These are phyloP conservation scores for Cepaea hortensis DNA, from an alignment of 2,888 invertebrate genomes.

Conservation along the genomic window DNA sequence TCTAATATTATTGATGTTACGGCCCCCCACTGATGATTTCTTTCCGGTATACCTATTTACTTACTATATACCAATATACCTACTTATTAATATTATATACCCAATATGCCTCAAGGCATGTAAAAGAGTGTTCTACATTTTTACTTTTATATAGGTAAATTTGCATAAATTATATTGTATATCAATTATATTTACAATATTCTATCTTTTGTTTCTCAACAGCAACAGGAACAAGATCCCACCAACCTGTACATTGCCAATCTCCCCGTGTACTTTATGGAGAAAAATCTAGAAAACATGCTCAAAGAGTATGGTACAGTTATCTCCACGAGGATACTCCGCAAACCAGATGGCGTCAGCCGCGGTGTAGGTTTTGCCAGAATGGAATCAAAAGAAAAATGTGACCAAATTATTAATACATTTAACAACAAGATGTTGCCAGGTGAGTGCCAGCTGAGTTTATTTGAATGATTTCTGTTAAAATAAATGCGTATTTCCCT, in stretches of 20 bases:
- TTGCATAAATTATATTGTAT: too few relatives aligned
- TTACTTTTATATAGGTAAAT: too few relatives aligned
- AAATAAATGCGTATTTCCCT: too few relatives aligned
- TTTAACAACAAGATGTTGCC: constrained; percentile 92
- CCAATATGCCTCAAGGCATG: too few relatives aligned
- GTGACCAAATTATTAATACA: constrained; percentile 94
- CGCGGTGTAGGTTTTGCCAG: constrained; percentile 87
- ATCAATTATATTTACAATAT: neutral
- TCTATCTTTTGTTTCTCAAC: constrained; percentile 37
- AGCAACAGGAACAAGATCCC: constrained; percentile 92
- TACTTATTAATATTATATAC: too few relatives aligned
- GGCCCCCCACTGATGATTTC: too few relatives aligned
- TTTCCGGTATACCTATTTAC: too few relatives aligned
- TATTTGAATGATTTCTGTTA: neutral
- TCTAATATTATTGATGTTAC: too few relatives aligned
- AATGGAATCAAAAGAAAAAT: constrained; percentile 98
- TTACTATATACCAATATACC: too few relatives aligned
- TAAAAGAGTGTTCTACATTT: too few relatives aligned
- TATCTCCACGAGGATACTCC: constrained; percentile 95
- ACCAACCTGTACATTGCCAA: constrained; percentile 99
- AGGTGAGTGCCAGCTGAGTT: constrained; percentile 64
- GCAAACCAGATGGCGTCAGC: constrained; percentile 85
- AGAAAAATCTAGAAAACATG: constrained; percentile 94
- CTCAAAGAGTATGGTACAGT: constrained; percentile 84
- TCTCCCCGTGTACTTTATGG: constrained; percentile 94